Conservation (phyloP, 2,113 vertebrate genomes). For the Porphyrio hochstetteri region DNA sequence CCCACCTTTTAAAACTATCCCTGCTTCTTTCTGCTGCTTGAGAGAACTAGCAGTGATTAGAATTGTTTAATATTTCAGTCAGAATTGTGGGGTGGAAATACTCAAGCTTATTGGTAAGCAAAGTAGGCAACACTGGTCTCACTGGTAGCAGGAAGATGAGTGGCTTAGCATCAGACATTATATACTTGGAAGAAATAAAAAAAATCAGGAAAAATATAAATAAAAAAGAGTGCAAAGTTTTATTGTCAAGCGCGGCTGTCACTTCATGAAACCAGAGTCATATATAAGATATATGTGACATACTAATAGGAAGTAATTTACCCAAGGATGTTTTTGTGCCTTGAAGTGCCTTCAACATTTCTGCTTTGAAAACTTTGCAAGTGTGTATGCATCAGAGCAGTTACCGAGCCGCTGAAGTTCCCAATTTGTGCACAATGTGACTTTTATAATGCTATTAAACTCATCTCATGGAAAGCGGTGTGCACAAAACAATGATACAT, state of each 20-base stretch:
- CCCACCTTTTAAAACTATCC: not conserved
- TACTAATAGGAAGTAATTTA: conserved; percentile 86
- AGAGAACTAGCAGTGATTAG: not conserved
- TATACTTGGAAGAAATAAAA: conserved; percentile 69
- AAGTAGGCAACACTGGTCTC: not conserved
- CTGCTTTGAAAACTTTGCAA: conserved; percentile 74
- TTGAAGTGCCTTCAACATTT: conserved; percentile 80
- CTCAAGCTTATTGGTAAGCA: conserved; percentile 33
- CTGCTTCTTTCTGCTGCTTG: not conserved
- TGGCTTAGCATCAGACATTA: conserved; percentile 58
- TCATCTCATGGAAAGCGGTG: conserved; percentile 73
- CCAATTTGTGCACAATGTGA: conserved; percentile 81
- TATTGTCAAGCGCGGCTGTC: conserved; percentile 80
- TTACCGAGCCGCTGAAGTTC: conserved; percentile 67
- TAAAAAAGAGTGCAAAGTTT: conserved; percentile 82
- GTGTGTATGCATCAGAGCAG: conserved; percentile 74
- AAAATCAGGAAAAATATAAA: conserved; percentile 78
- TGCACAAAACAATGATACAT: conserved; percentile 75
- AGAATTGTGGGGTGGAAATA: not conserved
- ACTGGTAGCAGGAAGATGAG: conserved; percentile 47
- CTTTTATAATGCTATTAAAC: conserved; percentile 83
- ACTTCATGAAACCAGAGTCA: conserved; percentile 78
- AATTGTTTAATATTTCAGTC: not conserved
- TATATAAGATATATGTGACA: conserved; percentile 87
- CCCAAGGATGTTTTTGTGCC: conserved; percentile 83